A percentile compares a stretch with the other conserved stretches of the same genome.
These are phyloP conservation scores for Drosophila lowei DNA, from an alignment of 1,140 invertebrate genomes.

Conservation along the genomic window DNA sequence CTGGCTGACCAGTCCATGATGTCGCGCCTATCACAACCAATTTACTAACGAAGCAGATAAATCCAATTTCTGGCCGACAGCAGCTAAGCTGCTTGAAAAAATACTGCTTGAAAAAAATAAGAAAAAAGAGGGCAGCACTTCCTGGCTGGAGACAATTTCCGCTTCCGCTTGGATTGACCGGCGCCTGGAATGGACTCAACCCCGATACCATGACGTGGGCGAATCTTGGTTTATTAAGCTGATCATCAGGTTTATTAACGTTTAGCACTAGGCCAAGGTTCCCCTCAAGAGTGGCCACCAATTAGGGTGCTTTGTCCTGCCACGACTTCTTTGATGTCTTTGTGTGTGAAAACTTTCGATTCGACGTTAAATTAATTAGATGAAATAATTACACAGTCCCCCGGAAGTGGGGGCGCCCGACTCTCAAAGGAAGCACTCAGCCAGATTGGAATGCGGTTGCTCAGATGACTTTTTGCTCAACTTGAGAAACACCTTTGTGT, in stretches of 20 bases:
- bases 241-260: constrained; percentile 33
- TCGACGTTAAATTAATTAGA: constrained; percentile 54
- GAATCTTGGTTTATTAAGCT: constrained; percentile 50
- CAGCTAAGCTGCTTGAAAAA: constrained; percentile 41
- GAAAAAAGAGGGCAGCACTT: constrained; percentile 30
- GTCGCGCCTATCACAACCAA: constrained; percentile 80
- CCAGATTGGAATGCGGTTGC: constrained; percentile 51
- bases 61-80: constrained; percentile 75
- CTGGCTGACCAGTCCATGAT: constrained; percentile 38
- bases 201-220: neutral
- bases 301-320: neutral
- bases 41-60: constrained; percentile 82
- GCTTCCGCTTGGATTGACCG: constrained; percentile 62
- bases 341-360: constrained; percentile 35
- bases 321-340: constrained; percentile 26
- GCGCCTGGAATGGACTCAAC: constrained; percentile 44
- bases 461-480: constrained; percentile 27
- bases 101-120: constrained; percentile 29
- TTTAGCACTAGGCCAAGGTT: constrained; percentile 33
- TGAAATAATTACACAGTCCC: constrained; percentile 50
- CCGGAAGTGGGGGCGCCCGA: constrained; percentile 4
- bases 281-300: constrained; percentile 12
- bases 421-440: constrained; percentile 45
- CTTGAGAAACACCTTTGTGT: constrained; percentile 44
- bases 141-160: constrained; percentile 67